These are phyloP conservation scores for Cynoglossus semilaevis DNA, from an alignment of 2,113 vertebrate genomes.

Conservation along the genomic window DNA sequence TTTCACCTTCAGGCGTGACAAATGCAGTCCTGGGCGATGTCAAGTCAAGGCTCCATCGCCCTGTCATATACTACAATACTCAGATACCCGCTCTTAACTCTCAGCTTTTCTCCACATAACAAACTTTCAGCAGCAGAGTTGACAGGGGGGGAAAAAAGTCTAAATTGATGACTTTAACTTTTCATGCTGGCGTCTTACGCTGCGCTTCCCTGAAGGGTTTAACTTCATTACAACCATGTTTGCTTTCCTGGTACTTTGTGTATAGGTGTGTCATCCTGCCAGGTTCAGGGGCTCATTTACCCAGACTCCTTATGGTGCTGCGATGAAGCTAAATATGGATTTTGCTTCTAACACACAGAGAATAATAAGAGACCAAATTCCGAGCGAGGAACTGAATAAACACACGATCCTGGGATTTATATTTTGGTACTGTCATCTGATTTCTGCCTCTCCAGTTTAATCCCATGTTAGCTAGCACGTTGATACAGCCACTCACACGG, in stretches of 20 bases:
- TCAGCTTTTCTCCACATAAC: background rate
- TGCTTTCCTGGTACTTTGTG: slow-evolving; percentile 9
- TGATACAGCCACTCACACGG: background rate
- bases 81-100: too few species aligned
- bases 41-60: slow-evolving; percentile 25
- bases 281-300: slow-evolving; percentile 14
- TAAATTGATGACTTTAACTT: slow-evolving; percentile 3
- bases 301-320: slow-evolving; percentile 2
- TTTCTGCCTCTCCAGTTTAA: slow-evolving; percentile 16
- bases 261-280: slow-evolving; percentile 9
- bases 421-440: slow-evolving; percentile 6
- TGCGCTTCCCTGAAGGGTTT: background rate
- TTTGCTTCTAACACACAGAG: slow-evolving; percentile 5
- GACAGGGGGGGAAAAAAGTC: slow-evolving; percentile 1
- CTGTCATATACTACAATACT: slow-evolving; percentile 5
- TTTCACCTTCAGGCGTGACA: slow-evolving; percentile 46
- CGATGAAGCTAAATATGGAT: slow-evolving; percentile 4
- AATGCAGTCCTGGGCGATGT: slow-evolving; percentile 34
- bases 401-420: slow-evolving; percentile 20
- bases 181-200: slow-evolving; percentile 4
- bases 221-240: slow-evolving; percentile 18
- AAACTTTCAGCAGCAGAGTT: slow-evolving; percentile 2
- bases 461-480: slow-evolving; percentile 16
- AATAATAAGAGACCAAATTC: background rate
- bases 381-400: slow-evolving; percentile 15